Evolutionary conservation across 2,797 vertebrate genomes (phyloP).

Genomic region (Lithobates sylvaticus): DNA sequence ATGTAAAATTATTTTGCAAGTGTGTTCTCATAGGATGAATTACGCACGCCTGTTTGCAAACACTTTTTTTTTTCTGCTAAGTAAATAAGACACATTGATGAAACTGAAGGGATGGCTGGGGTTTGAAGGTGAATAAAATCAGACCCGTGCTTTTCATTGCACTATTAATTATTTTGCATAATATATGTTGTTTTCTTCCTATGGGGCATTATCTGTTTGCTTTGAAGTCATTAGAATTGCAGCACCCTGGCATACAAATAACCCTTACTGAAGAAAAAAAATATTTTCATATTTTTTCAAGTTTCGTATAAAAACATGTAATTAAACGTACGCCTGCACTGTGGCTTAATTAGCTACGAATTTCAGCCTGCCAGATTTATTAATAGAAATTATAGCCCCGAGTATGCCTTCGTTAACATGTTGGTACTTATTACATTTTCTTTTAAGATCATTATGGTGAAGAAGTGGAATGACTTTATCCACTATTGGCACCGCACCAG

Average conservation of each 20-base stretch:
- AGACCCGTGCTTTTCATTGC: not conserved
- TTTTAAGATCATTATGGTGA: not conserved
- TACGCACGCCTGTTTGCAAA: slow-evolving; percentile 1
- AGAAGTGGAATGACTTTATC: not conserved
- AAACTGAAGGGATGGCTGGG: not conserved
- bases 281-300: not conserved
- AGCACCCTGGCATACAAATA: not conserved
- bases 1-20: slow-evolving; percentile 18
- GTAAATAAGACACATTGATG: slow-evolving; percentile 11
- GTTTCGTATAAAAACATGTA: slow-evolving; percentile 22
- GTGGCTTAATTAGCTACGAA: slow-evolving; percentile 38
- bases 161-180: slow-evolving; percentile 17
- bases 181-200: slow-evolving; percentile 15
- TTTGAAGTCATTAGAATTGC: slow-evolving; percentile 19
- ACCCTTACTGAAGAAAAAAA: not conserved
- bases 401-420: slow-evolving; percentile 13
- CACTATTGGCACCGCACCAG: not conserved
- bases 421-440: slow-evolving; percentile 26
- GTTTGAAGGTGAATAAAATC: not conserved
- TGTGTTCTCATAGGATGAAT: not conserved
- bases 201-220: not conserved
- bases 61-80: not conserved
- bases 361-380: slow-evolving; percentile 12
- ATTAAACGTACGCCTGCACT: slow-evolving; percentile 14
- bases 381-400: slow-evolving; percentile 36